Base-by-base conservation (phyloP, 1,140 invertebrate genomes). In the Bombus confusus region DNA sequence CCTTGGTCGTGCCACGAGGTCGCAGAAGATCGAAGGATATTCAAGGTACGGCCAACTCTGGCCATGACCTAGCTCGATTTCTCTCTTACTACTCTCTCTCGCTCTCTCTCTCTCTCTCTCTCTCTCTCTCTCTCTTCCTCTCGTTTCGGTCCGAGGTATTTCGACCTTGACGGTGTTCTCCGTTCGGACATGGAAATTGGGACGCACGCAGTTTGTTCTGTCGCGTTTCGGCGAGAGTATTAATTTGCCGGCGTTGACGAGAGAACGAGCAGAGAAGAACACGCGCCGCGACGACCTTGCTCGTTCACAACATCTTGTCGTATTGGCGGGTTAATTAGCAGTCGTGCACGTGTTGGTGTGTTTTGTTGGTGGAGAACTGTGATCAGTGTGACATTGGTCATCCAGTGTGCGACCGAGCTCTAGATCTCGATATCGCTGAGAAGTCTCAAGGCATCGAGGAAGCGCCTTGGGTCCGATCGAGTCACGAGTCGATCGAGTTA, bases 31-130 rank as follows among this genome's bases (percentile, higher is more conserved):
- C 34, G n/a, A 43, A 83, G 82, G 74, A 83, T 78, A 57, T 37
- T 77, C 62, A 76, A 83, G 81, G 81, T 83, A 83, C 73, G n/a
- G n/a, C 68, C 68, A 37, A 72, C 64, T 64, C 37, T 47, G 78
- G 28, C 43, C 47, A 34, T 87, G 43, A 64, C 43, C 43, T 80
- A 31, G 71, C 69, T n/a, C 34, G 13, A 8, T 72, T 8, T 41
- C 37, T n/a, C 37, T 41, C 28, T 39, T 22, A 52, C 47, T 37
- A 37, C 37, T 37, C 3, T n/a, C 13, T 22, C 5, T n/a, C n/a
- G n/a, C n/a, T n/a, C n/a, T n/a, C 37, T 28, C 37, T 39, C 2
- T 64, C 31, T 12, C 18, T 37, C 31, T 28, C 9, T 59, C 2
- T 37, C 12, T 37, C 6, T 57, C 3, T 57, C 18, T 37, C 12